A percentile compares a stretch with the other conserved stretches of the same genome.
Conservation (phyloP, 1,140 invertebrate species). For the Dufourea novaeangliae region DNA sequence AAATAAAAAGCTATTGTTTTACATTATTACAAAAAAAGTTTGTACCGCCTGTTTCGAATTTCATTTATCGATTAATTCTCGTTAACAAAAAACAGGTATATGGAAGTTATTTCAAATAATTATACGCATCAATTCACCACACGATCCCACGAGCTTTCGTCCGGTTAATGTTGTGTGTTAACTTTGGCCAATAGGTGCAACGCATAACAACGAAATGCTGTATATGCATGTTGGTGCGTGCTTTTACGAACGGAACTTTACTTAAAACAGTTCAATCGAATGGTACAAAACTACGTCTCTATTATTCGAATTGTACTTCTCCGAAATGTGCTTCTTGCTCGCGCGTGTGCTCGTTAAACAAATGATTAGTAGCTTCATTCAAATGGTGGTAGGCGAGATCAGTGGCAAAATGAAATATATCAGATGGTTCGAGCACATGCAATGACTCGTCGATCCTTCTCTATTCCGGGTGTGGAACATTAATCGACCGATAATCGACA, state of each 20-base stretch:
- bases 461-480: neutral
- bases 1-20: too few relatives aligned
- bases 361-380: conserved; percentile 68
- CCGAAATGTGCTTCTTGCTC: conserved; percentile 62
- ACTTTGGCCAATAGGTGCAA: conserved; percentile 58
- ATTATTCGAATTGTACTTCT: conserved; percentile 36
- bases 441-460: conserved; percentile 36
- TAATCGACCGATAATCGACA: too few relatives aligned
- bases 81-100: too few relatives aligned
- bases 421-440: conserved; percentile 63
- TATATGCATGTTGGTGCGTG: conserved; percentile 60
- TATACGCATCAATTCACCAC: neutral
- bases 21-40: too few relatives aligned
- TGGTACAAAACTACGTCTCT: conserved; percentile 49
- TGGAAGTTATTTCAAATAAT: too few relatives aligned
- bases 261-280: conserved; percentile 32
- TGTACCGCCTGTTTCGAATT: too few relatives aligned
- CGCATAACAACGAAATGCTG: conserved; percentile 57
- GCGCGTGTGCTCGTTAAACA: conserved; percentile 65
- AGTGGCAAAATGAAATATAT: conserved; percentile 61
- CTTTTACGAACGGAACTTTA: conserved; percentile 43
- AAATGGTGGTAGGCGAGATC: conserved; percentile 62
- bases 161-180: conserved; percentile 45
- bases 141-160: conserved; percentile 37
- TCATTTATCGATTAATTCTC: too few relatives aligned